These are phyloP conservation scores for Euspilapteryx auroguttella DNA, from an alignment of 2,888 invertebrate genomes.

Conservation along the genomic window DNA sequence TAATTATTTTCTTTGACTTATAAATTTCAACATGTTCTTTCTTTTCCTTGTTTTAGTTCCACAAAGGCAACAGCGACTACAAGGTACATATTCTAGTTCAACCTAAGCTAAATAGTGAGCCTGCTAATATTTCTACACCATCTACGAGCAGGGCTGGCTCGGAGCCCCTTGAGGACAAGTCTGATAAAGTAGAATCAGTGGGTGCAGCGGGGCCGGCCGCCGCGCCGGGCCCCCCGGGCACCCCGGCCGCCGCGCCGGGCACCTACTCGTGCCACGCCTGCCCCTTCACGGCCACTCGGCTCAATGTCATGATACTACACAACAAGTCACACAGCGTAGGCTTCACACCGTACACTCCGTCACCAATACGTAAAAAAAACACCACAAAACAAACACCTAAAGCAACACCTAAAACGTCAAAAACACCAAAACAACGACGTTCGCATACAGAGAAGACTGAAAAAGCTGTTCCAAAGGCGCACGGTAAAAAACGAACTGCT, in stretches of 20 bases:
- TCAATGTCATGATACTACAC: constrained; percentile 75
- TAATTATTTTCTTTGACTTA: no score
- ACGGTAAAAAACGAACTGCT: constrained; percentile 36
- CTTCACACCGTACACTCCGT: constrained; percentile 41
- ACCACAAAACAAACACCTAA: constrained; percentile 17
- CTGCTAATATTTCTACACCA: constrained; percentile 13
- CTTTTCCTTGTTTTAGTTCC: no score
- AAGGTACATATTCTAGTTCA: constrained; percentile 68
- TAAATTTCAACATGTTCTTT: no score
- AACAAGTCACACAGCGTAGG: constrained; percentile 69
- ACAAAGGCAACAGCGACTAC: constrained; percentile 51
- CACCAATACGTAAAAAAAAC: constrained; percentile 34
- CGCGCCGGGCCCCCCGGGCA: not conserved
- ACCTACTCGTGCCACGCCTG: constrained; percentile 66
- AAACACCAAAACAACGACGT: constrained; percentile 26
- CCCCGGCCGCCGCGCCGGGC: constrained; percentile 23
- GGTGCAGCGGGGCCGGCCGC: constrained; percentile 13
- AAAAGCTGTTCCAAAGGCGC: constrained; percentile 24
- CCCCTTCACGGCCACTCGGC: constrained; percentile 65
- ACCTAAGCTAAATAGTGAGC: constrained; percentile 21
- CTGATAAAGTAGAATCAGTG: constrained; percentile 8
- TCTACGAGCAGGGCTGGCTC: constrained; percentile 24
- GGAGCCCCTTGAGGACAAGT: constrained; percentile 12
- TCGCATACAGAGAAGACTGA: constrained; percentile 18
- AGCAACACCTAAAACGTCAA: constrained; percentile 19